Conservation (phyloP, 2,888 invertebrate species). For the Zootermopsis nevadensis region DNA sequence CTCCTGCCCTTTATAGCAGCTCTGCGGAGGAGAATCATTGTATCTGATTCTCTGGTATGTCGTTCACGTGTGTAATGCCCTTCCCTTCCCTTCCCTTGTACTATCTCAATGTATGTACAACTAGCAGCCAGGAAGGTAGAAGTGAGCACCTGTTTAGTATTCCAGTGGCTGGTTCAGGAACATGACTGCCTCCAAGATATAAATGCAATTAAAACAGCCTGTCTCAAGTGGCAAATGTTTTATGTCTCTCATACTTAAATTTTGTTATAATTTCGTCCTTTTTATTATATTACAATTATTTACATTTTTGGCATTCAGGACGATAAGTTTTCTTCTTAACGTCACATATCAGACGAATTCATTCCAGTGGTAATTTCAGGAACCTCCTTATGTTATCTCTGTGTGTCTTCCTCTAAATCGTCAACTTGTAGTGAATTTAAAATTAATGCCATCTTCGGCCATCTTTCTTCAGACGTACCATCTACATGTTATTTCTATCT, state of each 20-base stretch:
- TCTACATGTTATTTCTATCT: too few species aligned
- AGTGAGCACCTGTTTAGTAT: conserved; percentile 44
- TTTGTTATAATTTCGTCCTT: too few species aligned
- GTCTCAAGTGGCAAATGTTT: conserved; percentile 26
- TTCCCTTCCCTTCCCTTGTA: conserved; percentile 19
- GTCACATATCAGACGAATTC: too few species aligned
- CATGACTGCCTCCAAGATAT: conserved; percentile 18
- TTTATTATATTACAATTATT: too few species aligned
- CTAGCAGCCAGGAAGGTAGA: conserved; percentile 15
- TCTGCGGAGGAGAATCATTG: not conserved
- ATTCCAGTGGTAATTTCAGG: too few species aligned
- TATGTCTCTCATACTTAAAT: conserved; percentile 25
- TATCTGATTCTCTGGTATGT: conserved; percentile 44
- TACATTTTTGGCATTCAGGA: too few species aligned
- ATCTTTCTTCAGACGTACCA: too few species aligned
- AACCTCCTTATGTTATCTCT: too few species aligned
- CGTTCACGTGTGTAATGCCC: conserved; percentile 40
- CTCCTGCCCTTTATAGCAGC: not conserved
- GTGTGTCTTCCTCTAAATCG: too few species aligned
- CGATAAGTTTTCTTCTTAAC: too few species aligned
- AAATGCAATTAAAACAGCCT: conserved; percentile 38
- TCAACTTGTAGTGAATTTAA: too few species aligned
- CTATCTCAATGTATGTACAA: not conserved
- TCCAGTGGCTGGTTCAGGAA: conserved; percentile 26
- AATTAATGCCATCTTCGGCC: too few species aligned